Percentiles rank a stretch among this genome's conserved stretches.
Conservation (phyloP, 2,113 vertebrate genomes). For the Bungarus multicinctus region DNA sequence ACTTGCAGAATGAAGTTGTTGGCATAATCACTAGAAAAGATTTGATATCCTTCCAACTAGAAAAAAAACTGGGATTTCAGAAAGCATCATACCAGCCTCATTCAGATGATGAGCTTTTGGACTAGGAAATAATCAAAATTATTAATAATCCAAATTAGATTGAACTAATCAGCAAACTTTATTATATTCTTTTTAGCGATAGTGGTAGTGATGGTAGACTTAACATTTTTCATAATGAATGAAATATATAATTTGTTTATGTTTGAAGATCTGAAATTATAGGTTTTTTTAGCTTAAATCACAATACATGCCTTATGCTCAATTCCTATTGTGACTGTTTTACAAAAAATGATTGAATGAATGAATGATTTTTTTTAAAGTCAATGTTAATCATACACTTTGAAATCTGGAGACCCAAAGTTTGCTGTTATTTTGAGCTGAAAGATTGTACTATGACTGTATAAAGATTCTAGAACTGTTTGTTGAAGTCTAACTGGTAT, state of each 20-base stretch:
- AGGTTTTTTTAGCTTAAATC: neutral
- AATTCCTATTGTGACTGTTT: neutral
- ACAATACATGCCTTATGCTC: neutral
- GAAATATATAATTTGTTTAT: neutral
- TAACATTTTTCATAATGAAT: neutral
- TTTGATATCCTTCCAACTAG: slow-evolving; percentile 42
- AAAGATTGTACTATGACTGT: neutral
- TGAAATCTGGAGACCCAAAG: neutral
- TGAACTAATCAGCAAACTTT: neutral
- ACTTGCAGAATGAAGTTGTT: slow-evolving; percentile 43
- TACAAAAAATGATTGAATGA: neutral
- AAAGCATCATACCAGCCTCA: slow-evolving; percentile 18
- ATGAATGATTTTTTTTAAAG: neutral
- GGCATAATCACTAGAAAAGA: slow-evolving; percentile 56
- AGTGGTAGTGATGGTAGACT: neutral
- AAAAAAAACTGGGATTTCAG: slow-evolving; percentile 34
- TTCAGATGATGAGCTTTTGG: slow-evolving; percentile 11
- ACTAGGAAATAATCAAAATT: slow-evolving; percentile 14
- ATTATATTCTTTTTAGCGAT: neutral
- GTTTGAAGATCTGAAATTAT: neutral
- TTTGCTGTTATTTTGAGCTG: neutral
- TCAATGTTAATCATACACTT: neutral
- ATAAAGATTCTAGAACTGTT: neutral
- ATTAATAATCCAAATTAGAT: neutral
- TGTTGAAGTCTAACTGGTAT: neutral